Evolutionary conservation across 2,113 vertebrate species (phyloP).

Genomic region (Actinemys pallida): DNA sequence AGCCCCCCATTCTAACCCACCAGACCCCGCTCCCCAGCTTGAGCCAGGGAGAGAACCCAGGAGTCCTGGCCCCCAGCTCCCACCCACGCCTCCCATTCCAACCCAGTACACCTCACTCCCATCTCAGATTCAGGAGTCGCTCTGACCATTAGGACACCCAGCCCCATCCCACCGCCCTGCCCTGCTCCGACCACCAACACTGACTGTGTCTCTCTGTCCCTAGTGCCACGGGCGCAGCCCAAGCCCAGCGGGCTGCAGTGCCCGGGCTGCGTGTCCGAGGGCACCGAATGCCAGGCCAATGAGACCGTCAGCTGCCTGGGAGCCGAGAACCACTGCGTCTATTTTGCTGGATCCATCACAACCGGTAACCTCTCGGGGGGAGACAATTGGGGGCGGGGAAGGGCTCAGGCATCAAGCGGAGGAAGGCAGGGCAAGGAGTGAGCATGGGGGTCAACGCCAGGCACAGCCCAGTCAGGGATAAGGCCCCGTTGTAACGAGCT

Average conservation of each 20-base stretch:
- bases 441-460: no score
- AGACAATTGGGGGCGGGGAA: no score
- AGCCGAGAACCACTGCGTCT: conserved; percentile 53
- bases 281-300: neutral
- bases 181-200: neutral
- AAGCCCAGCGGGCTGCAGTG: conserved; percentile 44
- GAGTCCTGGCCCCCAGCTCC: neutral
- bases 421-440: no score
- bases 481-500: no score
- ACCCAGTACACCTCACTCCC: neutral
- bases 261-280: conserved; percentile 31
- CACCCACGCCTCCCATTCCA: neutral
- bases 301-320: conserved; percentile 20
- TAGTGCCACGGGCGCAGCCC: neutral
- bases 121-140: neutral
- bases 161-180: neutral
- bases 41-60: neutral
- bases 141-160: neutral
- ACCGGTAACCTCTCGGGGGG: conserved; percentile 27
- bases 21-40: no score
- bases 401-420: no score
- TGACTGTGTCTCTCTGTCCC: neutral
- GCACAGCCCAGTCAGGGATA: no score
- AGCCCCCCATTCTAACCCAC: neutral
- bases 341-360: conserved; percentile 38